Conservation (phyloP, 1,140 invertebrate genomes). For the Drosophila funebris region DNA sequence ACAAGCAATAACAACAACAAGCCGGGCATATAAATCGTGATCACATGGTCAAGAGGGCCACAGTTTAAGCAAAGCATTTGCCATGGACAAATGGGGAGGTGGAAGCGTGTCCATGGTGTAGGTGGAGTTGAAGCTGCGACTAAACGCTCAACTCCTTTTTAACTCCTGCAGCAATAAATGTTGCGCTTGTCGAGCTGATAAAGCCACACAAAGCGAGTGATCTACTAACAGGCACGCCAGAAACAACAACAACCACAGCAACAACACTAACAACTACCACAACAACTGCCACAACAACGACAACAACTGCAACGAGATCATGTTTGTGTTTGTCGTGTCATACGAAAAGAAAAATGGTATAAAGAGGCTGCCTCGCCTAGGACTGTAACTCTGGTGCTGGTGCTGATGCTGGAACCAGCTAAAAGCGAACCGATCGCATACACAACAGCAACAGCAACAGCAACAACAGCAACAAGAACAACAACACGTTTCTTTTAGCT, state of each 20-base stretch:
- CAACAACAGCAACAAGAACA: conserved; percentile 7
- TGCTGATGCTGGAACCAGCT: conserved; percentile 6
- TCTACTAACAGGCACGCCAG: conserved; percentile 80
- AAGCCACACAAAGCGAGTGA: conserved; percentile 82
- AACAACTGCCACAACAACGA: conserved; percentile 45
- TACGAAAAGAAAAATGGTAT: conserved; percentile 76
- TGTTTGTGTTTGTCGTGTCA: conserved; percentile 83
- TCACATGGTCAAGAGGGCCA: conserved; percentile 81
- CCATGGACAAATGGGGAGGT: not conserved
- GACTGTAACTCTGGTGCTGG: conserved; percentile 4
- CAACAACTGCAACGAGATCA: conserved; percentile 71
- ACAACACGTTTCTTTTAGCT: conserved; percentile 11
- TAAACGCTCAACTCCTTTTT: conserved; percentile 70
- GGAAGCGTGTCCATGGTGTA: conserved; percentile 36
- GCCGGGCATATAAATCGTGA: conserved; percentile 82
- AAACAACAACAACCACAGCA: conserved; percentile 57
- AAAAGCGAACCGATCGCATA: conserved; percentile 70
- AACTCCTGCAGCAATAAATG: conserved; percentile 81
- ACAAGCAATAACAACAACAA: conserved; percentile 57
- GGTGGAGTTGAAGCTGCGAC: conserved; percentile 56
- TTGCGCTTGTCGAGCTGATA: conserved; percentile 79
- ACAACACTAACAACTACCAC: conserved; percentile 48
- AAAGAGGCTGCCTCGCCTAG: conserved; percentile 45
- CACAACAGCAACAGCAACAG: conserved; percentile 48
- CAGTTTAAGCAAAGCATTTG: not conserved